These are phyloP conservation scores for Hecatera dysodea DNA, from an alignment of 2,888 invertebrate genomes.

Conservation along the genomic window DNA sequence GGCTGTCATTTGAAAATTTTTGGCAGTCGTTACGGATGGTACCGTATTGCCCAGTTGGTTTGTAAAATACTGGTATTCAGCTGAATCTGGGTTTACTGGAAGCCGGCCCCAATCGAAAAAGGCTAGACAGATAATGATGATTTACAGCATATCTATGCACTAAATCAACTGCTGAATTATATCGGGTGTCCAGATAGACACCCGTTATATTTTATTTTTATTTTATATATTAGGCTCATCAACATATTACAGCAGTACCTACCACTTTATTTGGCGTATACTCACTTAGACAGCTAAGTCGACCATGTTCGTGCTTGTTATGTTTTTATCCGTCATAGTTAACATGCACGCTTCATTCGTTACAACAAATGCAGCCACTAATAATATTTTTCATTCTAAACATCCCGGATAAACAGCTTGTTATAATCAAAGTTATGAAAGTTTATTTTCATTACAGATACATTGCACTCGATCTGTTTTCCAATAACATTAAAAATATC, in stretches of 20 bases:
- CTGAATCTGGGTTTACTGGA: too few relatives aligned
- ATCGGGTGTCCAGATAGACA: too few relatives aligned
- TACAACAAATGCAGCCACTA: neutral
- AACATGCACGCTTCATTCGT: neutral
- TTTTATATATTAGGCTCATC: constrained; percentile 3
- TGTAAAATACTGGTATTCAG: too few relatives aligned
- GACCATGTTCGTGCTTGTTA: neutral
- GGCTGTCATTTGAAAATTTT: too few relatives aligned
- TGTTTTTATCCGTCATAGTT: constrained; percentile 1
- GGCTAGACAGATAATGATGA: too few relatives aligned
- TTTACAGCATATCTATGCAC: too few relatives aligned
- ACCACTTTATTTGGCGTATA: neutral
- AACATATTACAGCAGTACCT: neutral
- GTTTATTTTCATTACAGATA: constrained; percentile 35
- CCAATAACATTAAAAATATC: constrained; percentile 17
- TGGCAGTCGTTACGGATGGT: too few relatives aligned
- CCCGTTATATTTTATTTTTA: too few relatives aligned
- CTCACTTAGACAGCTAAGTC: neutral
- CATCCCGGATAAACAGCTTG: constrained; percentile 26
- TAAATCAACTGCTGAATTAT: too few relatives aligned
- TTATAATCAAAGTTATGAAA: constrained; percentile 9
- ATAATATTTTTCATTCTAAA: constrained; percentile 21
- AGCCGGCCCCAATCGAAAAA: too few relatives aligned
- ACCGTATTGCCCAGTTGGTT: too few relatives aligned
- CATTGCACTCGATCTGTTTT: constrained; percentile 22